A percentile compares a stretch with the other conserved stretches of the same genome.
Evolutionary conservation across 1,140 invertebrate species (phyloP).

Genomic region (Ephestia elutella): DNA sequence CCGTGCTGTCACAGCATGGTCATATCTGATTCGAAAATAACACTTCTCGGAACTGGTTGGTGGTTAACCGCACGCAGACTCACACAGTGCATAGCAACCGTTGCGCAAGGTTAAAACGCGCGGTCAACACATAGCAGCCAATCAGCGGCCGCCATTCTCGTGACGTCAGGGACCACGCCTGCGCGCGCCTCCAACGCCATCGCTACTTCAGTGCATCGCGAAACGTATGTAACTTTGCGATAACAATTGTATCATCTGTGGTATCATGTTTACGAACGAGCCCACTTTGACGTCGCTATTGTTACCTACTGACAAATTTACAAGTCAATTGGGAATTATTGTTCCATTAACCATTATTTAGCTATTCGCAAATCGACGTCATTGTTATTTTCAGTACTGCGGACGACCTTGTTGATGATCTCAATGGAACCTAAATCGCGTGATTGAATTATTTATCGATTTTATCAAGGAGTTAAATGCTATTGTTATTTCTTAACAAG

Average conservation of each 20-base stretch:
- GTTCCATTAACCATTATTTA: background rate
- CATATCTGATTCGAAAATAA: conserved; percentile 28
- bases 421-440: background rate
- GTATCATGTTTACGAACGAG: conserved; percentile 23
- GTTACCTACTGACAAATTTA: background rate
- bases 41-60: conserved; percentile 40
- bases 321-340: background rate
- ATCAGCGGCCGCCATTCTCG: conserved; percentile 35
- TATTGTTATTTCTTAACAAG: too few relatives aligned
- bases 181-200: conserved; percentile 63
- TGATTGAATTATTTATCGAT: background rate
- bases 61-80: conserved; percentile 29
- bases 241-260: conserved; percentile 24
- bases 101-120: conserved; percentile 65
- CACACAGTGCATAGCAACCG: conserved; percentile 53
- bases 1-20: background rate
- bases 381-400: background rate
- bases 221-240: conserved; percentile 19
- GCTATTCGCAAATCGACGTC: conserved; percentile 12
- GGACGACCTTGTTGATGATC: conserved; percentile 4
- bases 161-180: conserved; percentile 71
- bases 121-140: conserved; percentile 40
- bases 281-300: conserved; percentile 14
- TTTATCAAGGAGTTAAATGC: background rate
- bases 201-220: conserved; percentile 33